A percentile compares a stretch with the other conserved stretches of the same genome.
Evolutionary conservation across 2,113 vertebrate genomes (phyloP).

Genomic region (Taxidea taxus): DNA sequence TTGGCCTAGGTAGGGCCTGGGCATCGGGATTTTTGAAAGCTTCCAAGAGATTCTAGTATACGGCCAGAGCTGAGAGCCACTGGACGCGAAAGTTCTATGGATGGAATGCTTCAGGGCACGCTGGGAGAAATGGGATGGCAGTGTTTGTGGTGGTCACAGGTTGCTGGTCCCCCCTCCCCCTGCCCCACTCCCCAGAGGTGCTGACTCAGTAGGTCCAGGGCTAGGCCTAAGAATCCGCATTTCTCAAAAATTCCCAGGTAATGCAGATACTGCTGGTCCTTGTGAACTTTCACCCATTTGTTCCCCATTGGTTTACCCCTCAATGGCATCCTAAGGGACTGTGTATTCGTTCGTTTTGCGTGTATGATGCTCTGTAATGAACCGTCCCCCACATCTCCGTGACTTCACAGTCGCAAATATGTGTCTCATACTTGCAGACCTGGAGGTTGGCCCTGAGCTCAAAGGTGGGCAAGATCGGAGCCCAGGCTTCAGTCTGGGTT

Average conservation of each 20-base stretch:
- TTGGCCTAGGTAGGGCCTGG: neutral
- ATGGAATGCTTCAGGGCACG: neutral
- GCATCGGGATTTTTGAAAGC: neutral
- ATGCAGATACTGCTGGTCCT: neutral
- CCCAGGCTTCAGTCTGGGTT: slow-evolving; percentile 7
- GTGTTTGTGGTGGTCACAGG: neutral
- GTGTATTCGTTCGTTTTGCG: neutral
- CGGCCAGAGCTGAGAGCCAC: neutral
- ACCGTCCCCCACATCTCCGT: neutral
- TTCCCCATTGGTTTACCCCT: neutral
- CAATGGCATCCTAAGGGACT: neutral
- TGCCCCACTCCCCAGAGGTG: neutral
- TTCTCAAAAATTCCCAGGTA: neutral
- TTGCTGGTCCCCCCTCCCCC: neutral
- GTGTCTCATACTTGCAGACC: neutral
- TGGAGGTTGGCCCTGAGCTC: neutral
- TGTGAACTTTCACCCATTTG: neutral
- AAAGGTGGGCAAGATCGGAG: neutral
- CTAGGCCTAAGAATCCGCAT: neutral
- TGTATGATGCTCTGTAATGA: slow-evolving; percentile 15
- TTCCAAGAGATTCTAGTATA: neutral
- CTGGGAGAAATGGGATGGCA: neutral
- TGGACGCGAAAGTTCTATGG: neutral
- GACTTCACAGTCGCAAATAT: neutral
- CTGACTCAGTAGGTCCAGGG: neutral